phyloP scores from a whole-genome alignment of 2,888 invertebrate genomes.

The Thysanoteuthis rhombus region DNA sequence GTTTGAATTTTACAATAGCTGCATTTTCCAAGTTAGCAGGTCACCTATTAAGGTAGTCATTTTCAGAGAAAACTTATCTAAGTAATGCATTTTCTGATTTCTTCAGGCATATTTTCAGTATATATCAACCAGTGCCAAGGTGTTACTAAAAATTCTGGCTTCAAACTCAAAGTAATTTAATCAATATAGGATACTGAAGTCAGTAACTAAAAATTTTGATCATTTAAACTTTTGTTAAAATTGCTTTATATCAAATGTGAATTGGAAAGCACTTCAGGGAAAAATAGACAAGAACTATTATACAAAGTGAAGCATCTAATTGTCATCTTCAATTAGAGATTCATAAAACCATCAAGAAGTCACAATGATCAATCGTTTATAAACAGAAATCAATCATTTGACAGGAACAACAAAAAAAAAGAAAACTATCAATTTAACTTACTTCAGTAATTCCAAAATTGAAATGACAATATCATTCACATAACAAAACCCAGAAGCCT shows the following conservation, averaged over 20 bases:
- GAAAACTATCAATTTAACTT: conserved; percentile 48
- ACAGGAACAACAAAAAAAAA: too few relatives aligned
- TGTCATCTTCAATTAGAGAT: neutral
- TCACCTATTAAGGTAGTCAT: neutral
- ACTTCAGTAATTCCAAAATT: conserved; percentile 87
- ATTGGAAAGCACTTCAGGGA: neutral
- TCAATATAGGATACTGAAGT: too few relatives aligned
- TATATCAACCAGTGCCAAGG: too few relatives aligned
- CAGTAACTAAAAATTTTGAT: too few relatives aligned
- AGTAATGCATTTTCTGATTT: neutral
- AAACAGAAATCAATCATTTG: neutral
- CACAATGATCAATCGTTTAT: neutral
- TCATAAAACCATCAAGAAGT: neutral
- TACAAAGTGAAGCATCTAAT: neutral
- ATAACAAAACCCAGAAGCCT: conserved; percentile 98
- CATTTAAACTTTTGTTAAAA: neutral
- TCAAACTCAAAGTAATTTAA: too few relatives aligned
- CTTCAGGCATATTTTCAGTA: neutral
- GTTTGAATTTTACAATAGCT: neutral
- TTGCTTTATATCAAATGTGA: neutral
- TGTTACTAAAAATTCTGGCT: too few relatives aligned
- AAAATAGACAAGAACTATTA: neutral
- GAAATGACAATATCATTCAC: conserved; percentile 99
- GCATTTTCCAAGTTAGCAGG: neutral
- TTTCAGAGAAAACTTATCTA: neutral